These are phyloP conservation scores for Myiopsitta monachus DNA, from an alignment of 2,113 vertebrate species.

Conservation along the genomic window DNA sequence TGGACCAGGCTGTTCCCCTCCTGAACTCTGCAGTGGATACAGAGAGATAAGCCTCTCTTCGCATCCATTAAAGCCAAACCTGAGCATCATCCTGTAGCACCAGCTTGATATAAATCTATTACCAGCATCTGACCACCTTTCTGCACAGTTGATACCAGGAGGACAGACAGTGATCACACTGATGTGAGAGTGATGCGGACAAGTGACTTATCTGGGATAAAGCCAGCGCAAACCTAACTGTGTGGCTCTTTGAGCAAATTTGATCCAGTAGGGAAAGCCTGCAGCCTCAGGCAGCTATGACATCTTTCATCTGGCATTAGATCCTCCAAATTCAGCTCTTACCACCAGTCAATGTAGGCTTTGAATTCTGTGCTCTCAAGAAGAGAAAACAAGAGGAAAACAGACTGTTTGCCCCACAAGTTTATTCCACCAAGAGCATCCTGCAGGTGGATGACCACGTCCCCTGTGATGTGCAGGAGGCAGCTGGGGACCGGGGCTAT, in stretches of 20 bases:
- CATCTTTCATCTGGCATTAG: not conserved
- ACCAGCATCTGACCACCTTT: not conserved
- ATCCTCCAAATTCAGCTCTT: not conserved
- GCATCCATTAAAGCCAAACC: not conserved
- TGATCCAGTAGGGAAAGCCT: not conserved
- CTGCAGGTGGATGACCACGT: rapidly evolving
- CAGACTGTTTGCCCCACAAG: rapidly evolving
- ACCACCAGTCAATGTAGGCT: rapidly evolving
- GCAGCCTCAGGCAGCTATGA: rapidly evolving
- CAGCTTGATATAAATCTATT: not conserved
- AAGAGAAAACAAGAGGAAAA: not conserved
- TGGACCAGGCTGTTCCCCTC: not conserved
- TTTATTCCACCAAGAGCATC: not conserved
- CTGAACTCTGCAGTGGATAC: not conserved
- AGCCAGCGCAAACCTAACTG: not conserved
- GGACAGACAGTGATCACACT: not conserved
- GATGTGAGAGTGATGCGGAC: not conserved
- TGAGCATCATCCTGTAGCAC: not conserved
- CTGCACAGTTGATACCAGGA: not conserved
- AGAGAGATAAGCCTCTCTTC: not conserved
- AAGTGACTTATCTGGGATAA: not conserved
- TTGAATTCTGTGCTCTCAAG: not conserved
- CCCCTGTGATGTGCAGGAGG: rapidly evolving
- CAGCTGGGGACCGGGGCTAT: rapidly evolving
- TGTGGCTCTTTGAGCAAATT: not conserved